Conservation (phyloP, 2,113 vertebrate species). For the Sciurus niger region DNA sequence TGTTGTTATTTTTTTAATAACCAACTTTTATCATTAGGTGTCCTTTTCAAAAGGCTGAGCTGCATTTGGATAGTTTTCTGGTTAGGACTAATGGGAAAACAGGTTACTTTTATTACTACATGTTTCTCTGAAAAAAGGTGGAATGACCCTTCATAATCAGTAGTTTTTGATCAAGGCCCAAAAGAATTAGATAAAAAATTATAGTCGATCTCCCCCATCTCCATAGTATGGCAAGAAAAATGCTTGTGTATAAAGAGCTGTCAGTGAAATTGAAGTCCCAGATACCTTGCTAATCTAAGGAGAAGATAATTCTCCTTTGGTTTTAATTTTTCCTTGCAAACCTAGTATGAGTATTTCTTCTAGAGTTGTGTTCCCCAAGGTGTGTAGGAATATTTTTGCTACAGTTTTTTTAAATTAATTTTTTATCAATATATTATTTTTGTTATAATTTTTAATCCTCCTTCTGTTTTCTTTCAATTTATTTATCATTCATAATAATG, state of each 20-base stretch:
- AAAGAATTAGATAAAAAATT: conserved; percentile 55
- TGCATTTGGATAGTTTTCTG: conserved; percentile 58
- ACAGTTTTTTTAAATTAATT: too few relatives aligned
- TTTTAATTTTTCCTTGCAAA: conserved; percentile 39
- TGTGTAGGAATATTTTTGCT: conserved; percentile 11
- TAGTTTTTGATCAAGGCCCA: conserved; percentile 6
- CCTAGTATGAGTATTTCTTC: not conserved
- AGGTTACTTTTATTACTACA: conserved; percentile 27
- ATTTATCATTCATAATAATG: conserved; percentile 29
- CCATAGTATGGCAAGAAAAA: conserved; percentile 56
- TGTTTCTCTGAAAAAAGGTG: conserved; percentile 59
- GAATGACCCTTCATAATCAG: conserved; percentile 59
- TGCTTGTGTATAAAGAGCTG: conserved; percentile 52
- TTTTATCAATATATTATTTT: too few relatives aligned
- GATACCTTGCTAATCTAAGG: conserved; percentile 4
- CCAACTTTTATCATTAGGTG: not conserved
- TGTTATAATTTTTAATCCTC: not conserved
- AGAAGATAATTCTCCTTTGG: conserved; percentile 50
- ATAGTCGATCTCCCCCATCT: not conserved
- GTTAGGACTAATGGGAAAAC: conserved; percentile 35
- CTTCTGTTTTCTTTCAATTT: conserved; percentile 56
- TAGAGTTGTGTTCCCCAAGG: not conserved
- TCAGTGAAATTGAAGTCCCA: conserved; percentile 37
- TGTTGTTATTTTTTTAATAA: conserved; percentile 62
- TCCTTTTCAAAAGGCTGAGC: conserved; percentile 2